phyloP scores from a whole-genome alignment of 2,113 vertebrate species.

The Lichenostomus cassidix region DNA sequence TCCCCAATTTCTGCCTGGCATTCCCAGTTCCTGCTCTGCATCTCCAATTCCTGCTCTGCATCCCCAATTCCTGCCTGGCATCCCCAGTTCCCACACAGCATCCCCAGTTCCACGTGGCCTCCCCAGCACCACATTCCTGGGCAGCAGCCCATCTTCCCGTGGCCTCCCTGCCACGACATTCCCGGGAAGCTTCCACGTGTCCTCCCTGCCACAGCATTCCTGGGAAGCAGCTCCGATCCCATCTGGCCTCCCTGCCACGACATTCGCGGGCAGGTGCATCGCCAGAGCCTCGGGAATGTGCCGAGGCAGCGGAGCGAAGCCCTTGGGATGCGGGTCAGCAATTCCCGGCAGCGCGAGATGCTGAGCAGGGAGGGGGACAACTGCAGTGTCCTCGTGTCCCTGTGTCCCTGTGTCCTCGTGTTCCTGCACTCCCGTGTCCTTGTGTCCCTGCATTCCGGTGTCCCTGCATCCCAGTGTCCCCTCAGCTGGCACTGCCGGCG shows the following conservation, averaged over 20 bases:
- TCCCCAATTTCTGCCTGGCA: neutral
- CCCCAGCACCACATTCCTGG: neutral
- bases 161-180: neutral
- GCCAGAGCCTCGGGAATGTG: neutral
- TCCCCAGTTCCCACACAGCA: neutral
- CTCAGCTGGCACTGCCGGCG: accelerated
- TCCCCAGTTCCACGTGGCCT: neutral
- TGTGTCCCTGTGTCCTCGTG: neutral
- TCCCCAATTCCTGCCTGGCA: neutral
- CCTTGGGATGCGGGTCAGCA: neutral
- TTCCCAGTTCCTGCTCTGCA: neutral
- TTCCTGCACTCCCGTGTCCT: neutral
- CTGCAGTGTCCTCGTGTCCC: neutral
- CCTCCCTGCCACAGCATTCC: neutral
- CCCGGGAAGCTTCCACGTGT: neutral
- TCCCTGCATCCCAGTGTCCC: neutral
- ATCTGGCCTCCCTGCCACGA: neutral
- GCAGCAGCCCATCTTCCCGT: neutral
- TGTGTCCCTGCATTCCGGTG: accelerated
- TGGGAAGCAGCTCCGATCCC: neutral
- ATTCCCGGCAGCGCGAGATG: neutral
- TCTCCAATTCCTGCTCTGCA: neutral
- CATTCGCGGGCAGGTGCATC: neutral
- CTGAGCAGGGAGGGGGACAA: neutral
- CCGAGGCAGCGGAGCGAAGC: neutral